Conservation (phyloP, 1,140 invertebrate genomes). For the Eurosta solidaginis region DNA sequence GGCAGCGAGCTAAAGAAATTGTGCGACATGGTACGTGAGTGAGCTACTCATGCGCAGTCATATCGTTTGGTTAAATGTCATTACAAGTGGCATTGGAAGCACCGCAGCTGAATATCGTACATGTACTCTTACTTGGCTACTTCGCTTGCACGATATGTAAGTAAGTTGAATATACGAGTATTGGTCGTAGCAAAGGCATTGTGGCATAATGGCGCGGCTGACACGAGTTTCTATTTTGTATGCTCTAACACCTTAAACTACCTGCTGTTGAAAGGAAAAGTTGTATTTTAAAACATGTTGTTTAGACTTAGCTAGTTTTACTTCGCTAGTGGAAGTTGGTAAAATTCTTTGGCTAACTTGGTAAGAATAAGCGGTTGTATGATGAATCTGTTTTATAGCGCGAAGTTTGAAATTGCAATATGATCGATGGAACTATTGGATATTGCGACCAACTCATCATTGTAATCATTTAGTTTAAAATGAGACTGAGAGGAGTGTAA, state of each 20-base stretch:
- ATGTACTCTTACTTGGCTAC: not conserved
- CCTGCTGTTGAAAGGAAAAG: not conserved
- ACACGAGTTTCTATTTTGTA: conserved; percentile 6
- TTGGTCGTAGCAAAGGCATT: not conserved
- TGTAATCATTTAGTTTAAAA: too few relatives aligned
- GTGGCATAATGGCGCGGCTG: not conserved
- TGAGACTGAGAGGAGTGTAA: too few relatives aligned
- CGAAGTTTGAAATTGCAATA: too few relatives aligned
- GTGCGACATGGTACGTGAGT: not conserved
- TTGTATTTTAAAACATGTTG: too few relatives aligned
- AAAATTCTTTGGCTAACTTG: too few relatives aligned
- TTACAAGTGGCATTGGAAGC: not conserved
- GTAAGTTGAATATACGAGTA: not conserved
- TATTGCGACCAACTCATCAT: too few relatives aligned
- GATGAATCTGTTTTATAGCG: too few relatives aligned
- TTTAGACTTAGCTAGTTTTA: too few relatives aligned
- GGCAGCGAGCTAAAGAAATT: not conserved
- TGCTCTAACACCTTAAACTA: not conserved
- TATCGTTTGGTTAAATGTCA: not conserved
- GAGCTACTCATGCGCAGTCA: not conserved
- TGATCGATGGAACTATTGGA: too few relatives aligned
- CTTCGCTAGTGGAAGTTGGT: too few relatives aligned
- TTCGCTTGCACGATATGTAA: not conserved
- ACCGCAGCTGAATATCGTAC: not conserved
- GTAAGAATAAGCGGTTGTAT: too few relatives aligned